These are phyloP conservation scores for Deilephila porcellus DNA, from an alignment of 2,888 invertebrate species.

Conservation along the genomic window DNA sequence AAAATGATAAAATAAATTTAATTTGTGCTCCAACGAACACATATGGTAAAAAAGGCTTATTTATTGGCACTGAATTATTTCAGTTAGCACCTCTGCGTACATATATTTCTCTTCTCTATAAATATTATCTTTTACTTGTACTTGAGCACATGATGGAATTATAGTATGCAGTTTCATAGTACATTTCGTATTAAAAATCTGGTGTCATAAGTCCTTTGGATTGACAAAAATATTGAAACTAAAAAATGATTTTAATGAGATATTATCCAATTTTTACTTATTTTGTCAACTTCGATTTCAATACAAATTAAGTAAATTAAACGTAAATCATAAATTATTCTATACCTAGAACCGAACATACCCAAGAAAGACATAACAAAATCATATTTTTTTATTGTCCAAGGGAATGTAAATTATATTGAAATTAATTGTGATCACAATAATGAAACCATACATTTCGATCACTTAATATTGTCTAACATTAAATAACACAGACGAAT, in stretches of 20 bases:
- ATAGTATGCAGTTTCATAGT: neutral
- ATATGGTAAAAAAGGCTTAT: conserved; percentile 37
- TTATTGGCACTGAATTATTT: conserved; percentile 63
- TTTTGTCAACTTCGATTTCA: conserved; percentile 2
- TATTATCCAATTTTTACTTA: neutral
- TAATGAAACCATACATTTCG: conserved; percentile 34
- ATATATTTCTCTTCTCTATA: conserved; percentile 16
- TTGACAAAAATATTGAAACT: conserved; percentile 15
- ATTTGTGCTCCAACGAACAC: conserved; percentile 59
- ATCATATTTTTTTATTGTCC: conserved; percentile 58
- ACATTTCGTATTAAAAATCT: conserved; percentile 7
- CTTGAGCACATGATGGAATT: conserved; percentile 7
- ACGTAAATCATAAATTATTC: conserved; percentile 28
- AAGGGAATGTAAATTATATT: conserved; percentile 59
- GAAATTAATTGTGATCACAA: conserved; percentile 28
- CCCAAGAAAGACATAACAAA: conserved; percentile 62
- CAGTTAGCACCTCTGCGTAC: conserved; percentile 58
- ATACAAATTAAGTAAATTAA: conserved; percentile 2
- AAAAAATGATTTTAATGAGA: neutral
- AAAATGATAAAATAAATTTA: conserved; percentile 8
- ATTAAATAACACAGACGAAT: conserved; percentile 21
- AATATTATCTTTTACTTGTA: neutral
- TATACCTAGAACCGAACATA: conserved; percentile 44
- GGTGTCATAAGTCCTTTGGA: conserved; percentile 27
- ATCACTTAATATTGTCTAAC: conserved; percentile 3